phyloP scores from a whole-genome alignment of 2,888 invertebrate species.

The Homarus gammarus region DNA sequence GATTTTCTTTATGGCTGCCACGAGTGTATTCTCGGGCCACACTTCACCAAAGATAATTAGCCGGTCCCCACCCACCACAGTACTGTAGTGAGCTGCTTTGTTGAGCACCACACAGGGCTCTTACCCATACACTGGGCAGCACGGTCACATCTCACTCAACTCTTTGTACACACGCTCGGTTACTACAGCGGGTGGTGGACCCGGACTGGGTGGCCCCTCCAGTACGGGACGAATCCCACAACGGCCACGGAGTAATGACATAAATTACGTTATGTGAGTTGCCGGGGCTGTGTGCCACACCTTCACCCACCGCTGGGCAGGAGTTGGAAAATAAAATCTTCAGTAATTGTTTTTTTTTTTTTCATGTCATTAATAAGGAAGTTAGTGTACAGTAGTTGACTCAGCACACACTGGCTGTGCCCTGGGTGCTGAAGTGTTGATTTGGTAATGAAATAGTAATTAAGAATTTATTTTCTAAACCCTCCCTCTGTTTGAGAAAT shows the following conservation, averaged over 20 bases:
- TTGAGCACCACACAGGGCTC: neutral
- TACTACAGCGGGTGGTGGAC: no score
- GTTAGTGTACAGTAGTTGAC: no score
- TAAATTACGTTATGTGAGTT: neutral
- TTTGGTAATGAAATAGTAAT: neutral
- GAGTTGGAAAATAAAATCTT: neutral
- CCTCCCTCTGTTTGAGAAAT: neutral
- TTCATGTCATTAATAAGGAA: no score
- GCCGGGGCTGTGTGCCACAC: neutral
- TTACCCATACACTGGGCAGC: neutral
- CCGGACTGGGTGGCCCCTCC: no score
- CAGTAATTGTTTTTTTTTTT: no score
- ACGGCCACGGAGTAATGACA: no score
- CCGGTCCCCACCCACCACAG: neutral
- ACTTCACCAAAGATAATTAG: slow-evolving; percentile 9
- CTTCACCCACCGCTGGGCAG: neutral
- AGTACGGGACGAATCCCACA: no score
- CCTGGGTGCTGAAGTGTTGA: neutral
- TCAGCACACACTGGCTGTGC: no score
- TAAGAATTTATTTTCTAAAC: neutral
- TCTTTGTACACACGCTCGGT: no score
- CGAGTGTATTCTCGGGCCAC: slow-evolving; percentile 12
- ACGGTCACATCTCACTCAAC: no score
- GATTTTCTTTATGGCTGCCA: neutral
- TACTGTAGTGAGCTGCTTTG: neutral